Percentiles rank a stretch among this genome's conserved stretches.
Evolutionary conservation across 2,888 invertebrate species (phyloP).

Genomic region (Hypena proboscidalis): DNA sequence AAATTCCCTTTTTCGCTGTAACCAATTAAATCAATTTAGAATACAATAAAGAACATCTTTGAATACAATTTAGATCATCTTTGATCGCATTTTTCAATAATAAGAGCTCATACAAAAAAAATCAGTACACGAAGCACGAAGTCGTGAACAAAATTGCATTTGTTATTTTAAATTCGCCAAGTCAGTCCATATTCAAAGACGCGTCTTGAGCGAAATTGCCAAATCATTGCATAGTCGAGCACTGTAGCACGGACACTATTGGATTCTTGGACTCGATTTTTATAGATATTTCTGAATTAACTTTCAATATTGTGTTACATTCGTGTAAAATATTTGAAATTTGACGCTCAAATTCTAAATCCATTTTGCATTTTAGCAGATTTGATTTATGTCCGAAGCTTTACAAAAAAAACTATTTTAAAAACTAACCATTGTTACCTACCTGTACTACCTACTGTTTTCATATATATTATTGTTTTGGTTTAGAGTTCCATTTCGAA

Average conservation of each 20-base stretch:
- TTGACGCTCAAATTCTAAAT: no score
- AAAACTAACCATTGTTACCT: no score
- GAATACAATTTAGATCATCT: no score
- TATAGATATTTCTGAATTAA: conserved; percentile 41
- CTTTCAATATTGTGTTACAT: conserved; percentile 15
- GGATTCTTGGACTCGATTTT: conserved; percentile 46
- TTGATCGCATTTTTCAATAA: no score
- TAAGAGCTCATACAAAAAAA: conserved; percentile 5
- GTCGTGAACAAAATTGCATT: conserved; percentile 30
- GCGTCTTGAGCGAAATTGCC: conserved; percentile 61
- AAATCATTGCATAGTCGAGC: conserved; percentile 58
- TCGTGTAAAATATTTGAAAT: neutral
- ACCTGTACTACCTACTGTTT: no score
- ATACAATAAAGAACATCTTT: neutral
- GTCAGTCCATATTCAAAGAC: conserved; percentile 53
- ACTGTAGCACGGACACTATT: conserved; percentile 43
- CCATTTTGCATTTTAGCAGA: no score
- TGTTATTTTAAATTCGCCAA: conserved; percentile 36
- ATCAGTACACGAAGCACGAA: conserved; percentile 5
- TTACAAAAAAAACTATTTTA: no score
- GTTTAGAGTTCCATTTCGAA: no score
- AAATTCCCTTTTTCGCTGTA: no score
- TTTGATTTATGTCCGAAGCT: no score
- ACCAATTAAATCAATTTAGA: neutral
- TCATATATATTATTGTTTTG: no score